Evolutionary conservation across 1,140 invertebrate genomes (phyloP), one percentile per base, ranked within the genome.

Genomic region (Drosophila simulans): DNA sequence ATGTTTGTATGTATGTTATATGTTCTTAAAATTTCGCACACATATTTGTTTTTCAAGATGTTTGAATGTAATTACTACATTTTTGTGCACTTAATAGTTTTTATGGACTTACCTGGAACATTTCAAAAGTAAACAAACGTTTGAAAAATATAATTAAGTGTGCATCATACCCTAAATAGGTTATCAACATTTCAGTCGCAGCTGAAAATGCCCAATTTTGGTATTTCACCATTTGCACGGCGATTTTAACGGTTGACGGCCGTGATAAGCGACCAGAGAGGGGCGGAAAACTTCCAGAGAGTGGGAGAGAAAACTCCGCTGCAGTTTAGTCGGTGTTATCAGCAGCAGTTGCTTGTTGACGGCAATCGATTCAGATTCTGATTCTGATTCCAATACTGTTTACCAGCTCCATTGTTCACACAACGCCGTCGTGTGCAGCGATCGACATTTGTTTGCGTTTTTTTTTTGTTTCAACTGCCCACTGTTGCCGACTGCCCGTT

Each of bases 201-300:
- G 13, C 4, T n/a, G 27, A 48, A 46, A 58, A 22, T 48, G 31
- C 7, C 43, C 43, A 37, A 4, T 48, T 31, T 31, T 57, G 22
- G 53, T 49, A 71, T 72, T 72, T 72, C 69, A 72, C 56, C 69
- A 72, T 46, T 12, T 40, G 25, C 10, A 31, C 5, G 40, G 13
- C 37, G 0, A 13, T 39, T 42, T 3, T 20, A 7, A 15, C 11
- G 1, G 27, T 22, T 40, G 65, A 46, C 11, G 17, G 15, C 15
- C 3, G 0, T 37, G 65, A 57, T 69, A 69, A 46, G 62, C 53
- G 11, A 1, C 27, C 13, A 17, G 27, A 56, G 12, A 45, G 48
- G 20, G 48, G 20, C 15, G 2, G 11, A 60, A 31, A 25, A 43
- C n/a, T 17, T 20, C 34, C 10, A 34, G 48, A 25, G 45, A 22